Evolutionary conservation across 2,113 vertebrate species (phyloP).

Genomic region (Corythaeola cristata): DNA sequence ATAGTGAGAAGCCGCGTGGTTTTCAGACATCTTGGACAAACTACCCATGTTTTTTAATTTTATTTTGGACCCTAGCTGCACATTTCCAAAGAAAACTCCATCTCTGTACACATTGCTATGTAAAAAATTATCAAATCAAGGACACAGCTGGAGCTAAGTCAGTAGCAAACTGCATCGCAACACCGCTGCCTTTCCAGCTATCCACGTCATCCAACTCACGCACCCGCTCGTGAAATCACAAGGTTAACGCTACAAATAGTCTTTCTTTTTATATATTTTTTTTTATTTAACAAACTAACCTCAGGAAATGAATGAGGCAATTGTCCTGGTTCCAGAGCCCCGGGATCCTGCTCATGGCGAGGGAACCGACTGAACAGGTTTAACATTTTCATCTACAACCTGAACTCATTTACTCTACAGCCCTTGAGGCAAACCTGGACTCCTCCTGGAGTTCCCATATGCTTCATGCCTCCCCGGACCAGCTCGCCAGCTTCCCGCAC

Average conservation of each 20-base stretch:
- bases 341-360: neutral
- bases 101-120: neutral
- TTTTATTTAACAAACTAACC: neutral
- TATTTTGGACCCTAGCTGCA: neutral
- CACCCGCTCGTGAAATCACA: neutral
- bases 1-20: neutral
- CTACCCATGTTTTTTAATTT: neutral
- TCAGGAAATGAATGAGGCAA: neutral
- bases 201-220: neutral
- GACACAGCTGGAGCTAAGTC: neutral
- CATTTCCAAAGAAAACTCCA: neutral
- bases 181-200: neutral
- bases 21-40: neutral
- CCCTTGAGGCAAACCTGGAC: neutral
- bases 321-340: neutral
- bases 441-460: neutral
- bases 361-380: slow-evolving; percentile 26
- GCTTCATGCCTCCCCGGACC: neutral
- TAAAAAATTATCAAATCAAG: neutral
- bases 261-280: neutral
- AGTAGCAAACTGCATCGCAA: neutral
- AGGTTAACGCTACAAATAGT: neutral
- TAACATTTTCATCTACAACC: neutral
- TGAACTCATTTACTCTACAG: neutral
- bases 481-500: neutral